These are phyloP conservation scores for Danaus melanippus DNA, from an alignment of 1,140 invertebrate genomes.

Conservation along the genomic window DNA sequence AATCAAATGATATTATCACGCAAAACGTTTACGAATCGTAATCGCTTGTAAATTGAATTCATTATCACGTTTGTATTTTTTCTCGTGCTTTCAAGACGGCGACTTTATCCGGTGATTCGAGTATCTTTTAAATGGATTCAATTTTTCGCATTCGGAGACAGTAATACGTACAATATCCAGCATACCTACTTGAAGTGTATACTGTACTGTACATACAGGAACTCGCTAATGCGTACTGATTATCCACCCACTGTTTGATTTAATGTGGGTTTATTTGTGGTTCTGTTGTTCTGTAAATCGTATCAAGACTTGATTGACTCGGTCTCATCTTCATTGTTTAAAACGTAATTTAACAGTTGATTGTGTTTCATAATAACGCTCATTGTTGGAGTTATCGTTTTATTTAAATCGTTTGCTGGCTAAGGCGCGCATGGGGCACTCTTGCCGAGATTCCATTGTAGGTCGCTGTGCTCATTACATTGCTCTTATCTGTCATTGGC, in stretches of 20 bases:
- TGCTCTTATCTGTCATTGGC: conserved; percentile 61
- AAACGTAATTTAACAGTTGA: conserved; percentile 12
- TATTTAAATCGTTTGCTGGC: conserved; percentile 16
- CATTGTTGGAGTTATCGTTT: conserved; percentile 20
- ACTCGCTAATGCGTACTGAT: conserved; percentile 22
- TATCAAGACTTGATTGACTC: conserved; percentile 10
- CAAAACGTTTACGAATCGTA: conserved; percentile 11
- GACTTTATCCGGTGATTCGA: conserved; percentile 17
- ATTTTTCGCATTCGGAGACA: no score
- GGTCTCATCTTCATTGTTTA: conserved; percentile 8
- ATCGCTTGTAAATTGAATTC: conserved; percentile 18
- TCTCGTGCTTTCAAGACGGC: conserved; percentile 18
- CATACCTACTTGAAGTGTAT: no score
- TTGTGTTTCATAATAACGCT: conserved; percentile 10
- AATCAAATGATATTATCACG: neutral
- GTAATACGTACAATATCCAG: no score
- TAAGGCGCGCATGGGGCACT: conserved; percentile 18
- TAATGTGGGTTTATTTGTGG: conserved; percentile 18
- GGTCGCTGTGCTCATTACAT: conserved; percentile 45
- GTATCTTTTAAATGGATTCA: conserved; percentile 6
- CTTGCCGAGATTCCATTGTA: conserved; percentile 37
- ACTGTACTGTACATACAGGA: conserved; percentile 8
- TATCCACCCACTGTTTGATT: conserved; percentile 18
- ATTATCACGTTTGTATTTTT: conserved; percentile 18
- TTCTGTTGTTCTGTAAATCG: conserved; percentile 16